Evolutionary conservation across 2,113 vertebrate species (phyloP), one percentile per base, ranked within the genome.

Genomic region (Uropsilus gracilis): DNA sequence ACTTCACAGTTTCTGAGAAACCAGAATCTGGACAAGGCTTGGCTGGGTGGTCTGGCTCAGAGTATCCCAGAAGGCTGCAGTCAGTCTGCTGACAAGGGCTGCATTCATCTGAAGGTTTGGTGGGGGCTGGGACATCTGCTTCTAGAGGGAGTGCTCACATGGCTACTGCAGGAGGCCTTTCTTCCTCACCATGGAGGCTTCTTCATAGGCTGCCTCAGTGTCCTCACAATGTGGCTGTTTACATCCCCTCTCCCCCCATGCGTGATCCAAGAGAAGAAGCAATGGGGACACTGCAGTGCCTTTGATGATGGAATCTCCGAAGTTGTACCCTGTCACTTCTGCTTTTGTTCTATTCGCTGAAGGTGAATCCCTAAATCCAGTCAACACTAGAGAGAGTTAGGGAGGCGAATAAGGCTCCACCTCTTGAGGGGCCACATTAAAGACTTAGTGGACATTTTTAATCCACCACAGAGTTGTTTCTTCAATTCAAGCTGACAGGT

Each of bases 331-430:
- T 7, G 2, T 85, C 86, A n/a, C 26, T 34, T 80, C 72, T 55
- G 50, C 37, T 68, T 94, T 94, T 71, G 28, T 42, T 90, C 22
- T 30, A 0, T 18, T 73, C 50, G 8, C 66, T 81, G 89, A 37
- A 55, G 28, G 8, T 0, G 2, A 30, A 18, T 55, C 28, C 61
- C 22, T 14, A 86, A 69, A 34, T 73, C n/a, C n/a, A 94, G 61
- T 34, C 72, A 53, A 0, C 17, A 48, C 42, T 26, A 0, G 3
- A 59, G 20, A n/a, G n/a, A n/a, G n/a, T n/a, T n/a, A n/a, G 10
- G 11, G 11, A 59, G 32, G 26, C 34, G 44, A 55, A 32, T 18
- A n/a, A 44, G 20, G 26, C 18, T 61, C 66, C 20, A n/a, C 6
- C 24, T 72, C 59, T 84, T 63, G 3, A 53, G 86, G 44, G 46